Evolutionary conservation across 2,113 vertebrate species (phyloP), one percentile per base, ranked within the genome.

Genomic region (Periophthalmodon schlosseri): DNA sequence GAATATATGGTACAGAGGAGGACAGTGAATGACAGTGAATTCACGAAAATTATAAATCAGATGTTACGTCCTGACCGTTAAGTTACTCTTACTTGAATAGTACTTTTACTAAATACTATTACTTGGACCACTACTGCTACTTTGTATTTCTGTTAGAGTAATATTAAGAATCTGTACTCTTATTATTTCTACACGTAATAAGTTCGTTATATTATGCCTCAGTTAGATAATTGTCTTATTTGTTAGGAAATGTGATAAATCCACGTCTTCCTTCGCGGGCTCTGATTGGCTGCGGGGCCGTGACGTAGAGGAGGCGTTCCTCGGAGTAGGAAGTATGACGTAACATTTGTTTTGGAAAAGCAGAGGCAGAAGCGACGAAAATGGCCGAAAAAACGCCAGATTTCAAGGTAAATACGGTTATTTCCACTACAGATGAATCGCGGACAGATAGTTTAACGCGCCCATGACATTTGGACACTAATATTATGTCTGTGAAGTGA

Each of bases 331-430:
- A 90, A 84, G 81, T 57, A 18, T 86, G 85, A 87, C 89, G 90
- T 91, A 71, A 81, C 69, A 28, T 86, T 90, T 91, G 88, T 92
- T 94, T 83, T 90, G 88, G 79, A 52, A 80, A 84, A 73, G 66
- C 65, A 36, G 54, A 58, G 39, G 56, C 60, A 50, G 61, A 68
- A n/a, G 52, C 66, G 73, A 66, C 70, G 23, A 85, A 73, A 90
- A 93, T 94, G 92, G 91, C 89, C 72, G 69, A 79, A 44, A 90
- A 33, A 73, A 36, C n/a, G 9, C 87, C 83, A 2, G 90, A 90
- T 77, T 88, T 74, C 65, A 93, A 92, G 91, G 93, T 94, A 83
- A 70, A 73, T 4, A 0, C 0, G 0, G 6, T 67, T 52, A 39
- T 34, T 9, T 28, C 6, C 0, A 0, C 0, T 0, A 2, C 6